phyloP scores from a whole-genome alignment of 2,113 vertebrate species.

The Athene cunicularia region DNA sequence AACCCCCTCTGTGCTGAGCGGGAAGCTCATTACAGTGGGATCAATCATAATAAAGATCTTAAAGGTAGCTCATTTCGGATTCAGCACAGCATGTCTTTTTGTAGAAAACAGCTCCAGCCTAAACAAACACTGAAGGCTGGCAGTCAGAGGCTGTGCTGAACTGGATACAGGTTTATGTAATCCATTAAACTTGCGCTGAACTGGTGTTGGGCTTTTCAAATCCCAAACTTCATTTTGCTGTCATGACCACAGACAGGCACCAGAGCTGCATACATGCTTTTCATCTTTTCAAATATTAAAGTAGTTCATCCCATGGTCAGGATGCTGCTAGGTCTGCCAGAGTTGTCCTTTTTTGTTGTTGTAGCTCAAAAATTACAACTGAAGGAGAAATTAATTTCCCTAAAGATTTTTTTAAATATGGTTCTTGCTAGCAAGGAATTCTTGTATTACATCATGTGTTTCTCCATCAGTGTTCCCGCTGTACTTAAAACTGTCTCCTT shows the following conservation, averaged over 20 bases:
- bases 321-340: not conserved
- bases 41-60: not conserved
- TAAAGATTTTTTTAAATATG: not conserved
- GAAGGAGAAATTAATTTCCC: conserved; percentile 53
- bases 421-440: not conserved
- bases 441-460: not conserved
- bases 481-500: not conserved
- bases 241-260: not conserved
- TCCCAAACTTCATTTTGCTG: conserved; percentile 33
- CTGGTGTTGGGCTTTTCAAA: conserved; percentile 7
- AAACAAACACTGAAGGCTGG: not conserved
- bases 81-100: not conserved
- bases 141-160: not conserved
- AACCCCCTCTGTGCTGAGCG: not conserved
- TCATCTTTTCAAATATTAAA: conserved; percentile 43
- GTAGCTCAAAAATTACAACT: conserved; percentile 27
- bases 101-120: not conserved
- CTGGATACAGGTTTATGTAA: not conserved
- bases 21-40: not conserved
- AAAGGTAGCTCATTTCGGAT: not conserved
- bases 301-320: conserved; percentile 31
- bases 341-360: not conserved
- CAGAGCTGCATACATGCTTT: not conserved
- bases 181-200: conserved; percentile 38
- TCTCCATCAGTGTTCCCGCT: accelerated